Evolutionary conservation across 2,797 vertebrate genomes (phyloP), one percentile per base, ranked within the genome.

Genomic region (Apogon hyalosoma): DNA sequence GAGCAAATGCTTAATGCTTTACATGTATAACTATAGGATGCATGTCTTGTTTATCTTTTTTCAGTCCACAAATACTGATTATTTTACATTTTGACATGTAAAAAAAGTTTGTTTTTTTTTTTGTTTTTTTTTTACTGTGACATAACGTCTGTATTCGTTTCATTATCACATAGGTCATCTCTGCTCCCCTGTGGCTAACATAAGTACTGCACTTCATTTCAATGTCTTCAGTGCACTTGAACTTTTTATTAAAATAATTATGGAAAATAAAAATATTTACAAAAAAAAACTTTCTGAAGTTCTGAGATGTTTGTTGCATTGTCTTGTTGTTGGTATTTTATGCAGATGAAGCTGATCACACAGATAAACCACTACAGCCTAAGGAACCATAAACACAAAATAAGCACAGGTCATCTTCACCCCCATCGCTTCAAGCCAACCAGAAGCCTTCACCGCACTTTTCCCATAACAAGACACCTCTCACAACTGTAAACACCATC

Each of bases 361-460:
- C 13, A 59, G 58, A 72, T 21, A 64, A 6, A 47, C 67, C 74
- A 42, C 54, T 52, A 68, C 53, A 15, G 31, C 43, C 47, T 15
- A 28, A 66, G 57, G 16, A 65, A 92, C 73, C 58, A 72, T 90
- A 93, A 93, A 94, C 92, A 91, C 80, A 78, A 72, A 79, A 83
- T 71, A 87, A 91, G 79, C 80, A 82, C 42, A 61, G 12, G 28
- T 83, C 69, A 28, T 41, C 13, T 69, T 75, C 46, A 63, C 91
- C 91, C 87, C 42, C 74, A 92, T 93, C 52, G 3, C 53, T 64
- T n/a, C 57, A 41, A 79, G 73, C 92, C 93, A 94, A 93, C 69
- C 88, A 91, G 76, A 28, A 53, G 63, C 68, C 31, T 0, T 24
- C 40, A 36, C 47, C 43, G 21, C 28, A 16, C 67, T 46, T 75